Conservation (phyloP, 2,797 vertebrate species). For the Enteromius mattozi region DNA sequence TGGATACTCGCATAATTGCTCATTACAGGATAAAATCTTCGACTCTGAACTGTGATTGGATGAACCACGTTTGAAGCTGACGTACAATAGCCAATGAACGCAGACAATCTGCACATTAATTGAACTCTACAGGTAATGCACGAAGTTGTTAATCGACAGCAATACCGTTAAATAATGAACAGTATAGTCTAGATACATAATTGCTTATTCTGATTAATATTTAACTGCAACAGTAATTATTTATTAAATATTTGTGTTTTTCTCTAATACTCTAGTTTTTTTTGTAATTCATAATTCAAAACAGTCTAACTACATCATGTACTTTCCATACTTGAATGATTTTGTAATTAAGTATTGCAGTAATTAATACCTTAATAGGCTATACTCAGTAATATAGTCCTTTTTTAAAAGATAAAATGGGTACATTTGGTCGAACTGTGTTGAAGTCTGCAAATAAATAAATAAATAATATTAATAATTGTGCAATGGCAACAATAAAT, state of each 20-base stretch:
- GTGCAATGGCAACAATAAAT: neutral
- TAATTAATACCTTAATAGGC: too few species aligned
- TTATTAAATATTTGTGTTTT: neutral
- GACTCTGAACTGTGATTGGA: slow-evolving; percentile 6
- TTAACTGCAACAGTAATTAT: neutral
- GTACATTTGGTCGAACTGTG: neutral
- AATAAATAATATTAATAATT: neutral
- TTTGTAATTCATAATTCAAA: neutral
- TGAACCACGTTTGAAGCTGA: neutral
- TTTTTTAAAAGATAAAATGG: neutral
- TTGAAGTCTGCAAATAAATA: neutral
- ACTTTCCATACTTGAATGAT: neutral
- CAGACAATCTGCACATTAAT: neutral
- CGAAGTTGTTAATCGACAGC: neutral
- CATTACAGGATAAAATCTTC: neutral
- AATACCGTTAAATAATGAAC: neutral
- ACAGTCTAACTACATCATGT: neutral
- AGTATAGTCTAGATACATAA: neutral
- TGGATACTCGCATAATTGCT: neutral
- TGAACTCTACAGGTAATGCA: neutral
- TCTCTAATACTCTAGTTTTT: neutral
- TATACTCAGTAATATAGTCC: neutral
- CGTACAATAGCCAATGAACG: neutral
- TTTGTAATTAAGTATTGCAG: neutral
- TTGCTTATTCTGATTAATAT: neutral